These are phyloP conservation scores for Lamprotornis superbus DNA, from an alignment of 2,113 vertebrate genomes.

Conservation along the genomic window DNA sequence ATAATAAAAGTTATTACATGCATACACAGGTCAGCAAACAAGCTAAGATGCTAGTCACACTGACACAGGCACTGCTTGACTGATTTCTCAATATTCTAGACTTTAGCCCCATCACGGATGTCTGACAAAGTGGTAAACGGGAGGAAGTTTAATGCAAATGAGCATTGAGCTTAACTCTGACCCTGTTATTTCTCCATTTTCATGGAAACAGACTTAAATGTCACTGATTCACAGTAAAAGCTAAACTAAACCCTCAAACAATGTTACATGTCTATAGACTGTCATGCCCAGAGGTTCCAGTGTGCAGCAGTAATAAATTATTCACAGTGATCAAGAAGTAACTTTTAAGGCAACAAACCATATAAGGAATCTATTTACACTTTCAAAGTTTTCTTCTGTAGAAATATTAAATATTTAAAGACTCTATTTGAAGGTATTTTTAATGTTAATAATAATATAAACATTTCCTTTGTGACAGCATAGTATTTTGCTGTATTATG, in stretches of 20 bases:
- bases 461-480: not conserved
- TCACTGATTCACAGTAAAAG: not conserved
- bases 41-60: not conserved
- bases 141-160: not conserved
- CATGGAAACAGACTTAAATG: not conserved
- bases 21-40: not conserved
- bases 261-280: rapidly evolving
- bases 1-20: not conserved
- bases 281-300: not conserved
- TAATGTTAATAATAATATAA: not conserved
- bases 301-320: not conserved
- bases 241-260: not conserved
- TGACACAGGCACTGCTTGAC: not conserved
- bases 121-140: not conserved
- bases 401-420: not conserved
- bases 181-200: not conserved
- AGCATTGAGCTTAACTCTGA: not conserved
- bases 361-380: not conserved
- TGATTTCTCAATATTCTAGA: not conserved
- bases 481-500: not conserved
- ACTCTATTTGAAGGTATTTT: not conserved
- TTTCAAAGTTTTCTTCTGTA: not conserved
- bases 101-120: not conserved
- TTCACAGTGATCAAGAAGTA: not conserved
- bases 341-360: not conserved